These are phyloP conservation scores for rat (Rattus norvegicus) DNA, from an alignment of 2,113 vertebrate genomes.

Conservation along the genomic window GRCr8 NC_086022.1:112667501-112668000, in stretches of 20 bases:
- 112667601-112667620: neutral
- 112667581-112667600: neutral
- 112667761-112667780: neutral
- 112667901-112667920: neutral
- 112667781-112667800: neutral
- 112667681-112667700: neutral
- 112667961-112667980: neutral
- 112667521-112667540: neutral
- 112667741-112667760: neutral
- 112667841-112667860: neutral
- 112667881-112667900: neutral
- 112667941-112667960: neutral
- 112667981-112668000: neutral
- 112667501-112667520: neutral
- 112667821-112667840: neutral
- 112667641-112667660: neutral
- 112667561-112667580: neutral
- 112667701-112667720: neutral
- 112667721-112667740: conserved; percentile 10
- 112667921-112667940: neutral
- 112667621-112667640: neutral
- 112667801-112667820: neutral
- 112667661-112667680: neutral
- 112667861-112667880: neutral
- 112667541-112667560: neutral